Base-by-base conservation (phyloP, 2,797 vertebrate species). In the Pangasius sanitwongsei region DNA sequence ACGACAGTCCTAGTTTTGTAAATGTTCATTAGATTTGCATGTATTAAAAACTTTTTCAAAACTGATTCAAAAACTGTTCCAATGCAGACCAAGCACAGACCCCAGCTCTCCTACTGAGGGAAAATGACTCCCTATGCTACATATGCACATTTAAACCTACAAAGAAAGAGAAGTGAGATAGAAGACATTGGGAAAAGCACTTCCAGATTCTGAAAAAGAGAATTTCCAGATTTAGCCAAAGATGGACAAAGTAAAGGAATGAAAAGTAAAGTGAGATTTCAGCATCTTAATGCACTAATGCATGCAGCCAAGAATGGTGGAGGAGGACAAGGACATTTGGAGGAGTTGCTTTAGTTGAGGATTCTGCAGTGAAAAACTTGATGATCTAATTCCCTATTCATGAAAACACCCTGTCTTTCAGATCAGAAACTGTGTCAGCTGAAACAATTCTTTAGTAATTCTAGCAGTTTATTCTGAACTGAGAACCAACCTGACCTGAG, bases 381-480 rank as follows among this genome's bases (percentile, higher is more conserved):
- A 59, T 85, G 80, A 88, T 91, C 92, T 88, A 69, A 89, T 88
- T 91, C 78, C 74, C 87, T 91, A 90, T 89, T 83, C 88, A 77
- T 91, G 91, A 86, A 86, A 84, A 90, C 80, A 77, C 61, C 67
- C 69, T 86, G 86, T 7, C 1, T 1, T 65, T 94, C 88, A 88
- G 91, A 91, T 31, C 87, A 90, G 89, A 92, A 92, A 91, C 80
- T 8, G 65, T 28, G 91, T 93, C 92, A 90, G 70, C 90, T 91
- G 90, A 91, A 93, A 63, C 44, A 28, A 87, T 63, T 83, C 78
- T 34, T 82, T 57, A 65, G 87, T 85, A 3, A 72, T 74, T 75
- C 69, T 75, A 20, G 65, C 31, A 86, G 74, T 50, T 82, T 87
- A 28, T 86, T 91, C 63, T 74, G 50, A 89, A 78, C 87, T 89